Conservation (phyloP, 2,797 vertebrate genomes). For the Linurgus olivaceus region DNA sequence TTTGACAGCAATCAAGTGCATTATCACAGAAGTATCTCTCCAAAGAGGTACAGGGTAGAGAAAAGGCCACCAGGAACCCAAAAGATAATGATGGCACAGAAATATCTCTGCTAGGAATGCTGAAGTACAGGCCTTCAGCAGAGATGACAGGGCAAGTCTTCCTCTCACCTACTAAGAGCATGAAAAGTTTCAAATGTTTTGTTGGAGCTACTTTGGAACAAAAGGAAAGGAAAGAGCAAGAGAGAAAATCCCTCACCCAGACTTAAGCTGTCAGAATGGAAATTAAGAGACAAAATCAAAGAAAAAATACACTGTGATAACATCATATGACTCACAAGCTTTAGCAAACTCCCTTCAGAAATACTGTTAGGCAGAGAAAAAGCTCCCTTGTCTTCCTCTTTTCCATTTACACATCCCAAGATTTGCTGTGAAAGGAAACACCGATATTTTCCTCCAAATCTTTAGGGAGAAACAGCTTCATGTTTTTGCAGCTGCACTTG, state of each 20-base stretch:
- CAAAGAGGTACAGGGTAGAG: neutral
- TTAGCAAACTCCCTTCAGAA: slow-evolving; percentile 16
- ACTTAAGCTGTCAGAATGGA: neutral
- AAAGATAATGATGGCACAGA: neutral
- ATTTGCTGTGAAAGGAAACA: slow-evolving; percentile 11
- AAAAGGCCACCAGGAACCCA: neutral
- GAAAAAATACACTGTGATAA: neutral
- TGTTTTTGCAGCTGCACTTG: slow-evolving; percentile 60
- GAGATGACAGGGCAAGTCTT: neutral
- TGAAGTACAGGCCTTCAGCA: neutral
- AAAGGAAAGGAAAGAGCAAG: neutral
- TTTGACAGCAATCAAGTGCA: neutral
- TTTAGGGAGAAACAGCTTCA: slow-evolving; percentile 13
- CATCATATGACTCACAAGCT: neutral
- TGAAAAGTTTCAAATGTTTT: neutral
- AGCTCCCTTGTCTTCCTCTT: neutral
- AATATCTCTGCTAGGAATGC: neutral
- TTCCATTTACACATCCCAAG: slow-evolving; percentile 18
- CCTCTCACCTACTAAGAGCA: neutral
- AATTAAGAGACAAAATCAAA: neutral
- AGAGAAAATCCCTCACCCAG: neutral
- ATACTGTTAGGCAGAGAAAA: neutral
- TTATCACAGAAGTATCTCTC: neutral
- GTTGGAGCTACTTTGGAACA: neutral
- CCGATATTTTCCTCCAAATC: neutral